A percentile compares a stretch with the other conserved stretches of the same genome.
These are phyloP conservation scores for Caenorhabditis briggsae DNA, from an alignment of 1,140 invertebrate genomes.

Conservation along the genomic window DNA sequence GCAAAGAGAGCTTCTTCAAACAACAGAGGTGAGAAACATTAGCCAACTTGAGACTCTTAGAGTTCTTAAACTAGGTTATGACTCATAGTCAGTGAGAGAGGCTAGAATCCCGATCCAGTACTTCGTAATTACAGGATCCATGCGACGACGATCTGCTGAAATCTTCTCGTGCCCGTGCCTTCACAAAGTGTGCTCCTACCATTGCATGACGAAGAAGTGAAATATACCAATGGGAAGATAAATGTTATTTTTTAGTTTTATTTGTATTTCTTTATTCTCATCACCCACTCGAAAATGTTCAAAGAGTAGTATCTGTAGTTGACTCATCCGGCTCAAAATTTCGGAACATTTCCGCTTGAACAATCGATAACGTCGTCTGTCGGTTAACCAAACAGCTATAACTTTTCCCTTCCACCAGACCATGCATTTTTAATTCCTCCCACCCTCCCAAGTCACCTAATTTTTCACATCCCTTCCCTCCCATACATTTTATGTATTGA, in stretches of 20 bases:
- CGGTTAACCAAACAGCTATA: background rate
- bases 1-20: conserved; percentile 30
- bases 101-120: no score
- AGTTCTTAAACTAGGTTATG: background rate
- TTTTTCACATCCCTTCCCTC: background rate
- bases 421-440: background rate
- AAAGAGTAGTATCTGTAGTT: no score
- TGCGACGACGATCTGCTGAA: conserved; percentile 47
- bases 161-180: conserved; percentile 20
- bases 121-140: background rate
- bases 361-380: no score
- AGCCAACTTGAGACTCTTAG: background rate
- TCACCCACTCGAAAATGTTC: no score
- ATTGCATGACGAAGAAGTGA: conserved; percentile 37
- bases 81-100: no score
- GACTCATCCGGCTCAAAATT: no score
- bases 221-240: background rate
- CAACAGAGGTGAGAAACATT: background rate
- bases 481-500: conserved; percentile 48
- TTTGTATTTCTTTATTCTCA: no score
- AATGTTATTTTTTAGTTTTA: no score
- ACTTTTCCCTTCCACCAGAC: background rate
- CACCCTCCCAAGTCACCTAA: background rate
- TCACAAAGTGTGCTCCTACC: conserved; percentile 28
- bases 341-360: no score